These are phyloP conservation scores for Ptychoptera contaminata DNA, from an alignment of 2,888 invertebrate genomes.

Conservation along the genomic window DNA sequence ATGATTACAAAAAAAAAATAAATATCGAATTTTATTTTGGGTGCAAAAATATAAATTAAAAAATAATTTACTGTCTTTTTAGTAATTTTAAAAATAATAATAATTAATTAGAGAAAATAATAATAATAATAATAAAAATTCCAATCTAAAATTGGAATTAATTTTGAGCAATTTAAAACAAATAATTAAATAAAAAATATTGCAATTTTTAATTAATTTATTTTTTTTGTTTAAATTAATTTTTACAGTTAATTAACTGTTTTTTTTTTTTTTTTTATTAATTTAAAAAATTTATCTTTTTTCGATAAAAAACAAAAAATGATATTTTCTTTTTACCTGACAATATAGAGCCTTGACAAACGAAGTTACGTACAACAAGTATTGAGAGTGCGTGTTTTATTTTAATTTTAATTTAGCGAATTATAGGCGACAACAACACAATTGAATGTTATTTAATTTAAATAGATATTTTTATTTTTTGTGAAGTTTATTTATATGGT, in stretches of 20 bases:
- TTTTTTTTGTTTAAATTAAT: conserved; percentile 3
- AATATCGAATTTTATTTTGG: no score
- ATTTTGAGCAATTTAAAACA: not conserved
- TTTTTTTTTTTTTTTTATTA: conserved; percentile 3
- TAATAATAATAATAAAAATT: conserved; percentile 1
- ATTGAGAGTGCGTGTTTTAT: not conserved
- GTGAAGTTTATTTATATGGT: no score
- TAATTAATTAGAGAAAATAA: not conserved
- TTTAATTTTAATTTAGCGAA: not conserved
- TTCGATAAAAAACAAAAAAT: no score
- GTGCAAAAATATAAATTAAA: no score
- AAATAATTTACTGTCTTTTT: no score
- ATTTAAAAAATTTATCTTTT: conserved; percentile 7
- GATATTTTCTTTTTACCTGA: conserved; percentile 27
- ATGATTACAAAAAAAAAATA: no score
- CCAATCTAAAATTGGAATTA: conserved; percentile 1
- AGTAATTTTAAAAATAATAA: not conserved
- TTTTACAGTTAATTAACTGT: conserved; percentile 5
- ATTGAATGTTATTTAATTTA: no score
- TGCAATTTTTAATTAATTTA: conserved; percentile 1
- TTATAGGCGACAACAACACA: no score
- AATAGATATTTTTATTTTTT: not conserved
- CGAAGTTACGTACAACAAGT: conserved; percentile 1
- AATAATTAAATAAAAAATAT: not conserved
- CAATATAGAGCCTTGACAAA: conserved; percentile 30